Evolutionary conservation across 2,888 invertebrate genomes (phyloP), one percentile per base, ranked within the genome.

Genomic region (Gasteruption jaculator): DNA sequence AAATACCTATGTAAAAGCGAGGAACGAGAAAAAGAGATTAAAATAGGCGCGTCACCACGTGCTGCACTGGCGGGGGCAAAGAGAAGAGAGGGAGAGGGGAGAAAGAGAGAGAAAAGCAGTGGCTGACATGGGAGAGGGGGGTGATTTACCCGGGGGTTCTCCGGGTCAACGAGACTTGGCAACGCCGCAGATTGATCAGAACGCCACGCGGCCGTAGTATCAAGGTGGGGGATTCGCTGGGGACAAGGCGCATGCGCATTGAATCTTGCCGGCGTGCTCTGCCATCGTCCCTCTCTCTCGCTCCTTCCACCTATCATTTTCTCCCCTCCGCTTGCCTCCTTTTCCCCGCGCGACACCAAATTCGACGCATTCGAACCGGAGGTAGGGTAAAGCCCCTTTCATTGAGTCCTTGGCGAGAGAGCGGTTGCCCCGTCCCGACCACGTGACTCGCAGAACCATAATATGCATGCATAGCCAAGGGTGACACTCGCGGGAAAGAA

Each of bases 111-210:
- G 25, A 18, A 26, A 14, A n/a, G 15, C 33, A 14, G 30, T 35
- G 30, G 36, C 11, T 15, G n/a, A 3, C 24, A 36, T 24, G 40
- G 30, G 21, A 20, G 26, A 22, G 29, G 31, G 19, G 21, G 19
- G 35, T 14, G 31, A 41, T 43, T 45, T 41, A 45, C 45, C 46
- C 45, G 46, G 40, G 50, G 47, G 38, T 45, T 44, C 48, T 38
- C 48, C 50, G 47, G 54, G 57, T 52, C 57, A 46, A 30, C 11
- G 47, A 39, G 51, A 64, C 36, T 43, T 53, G 67, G 66, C 66
- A 68, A 68, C 68, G 49, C 47, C 48, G 61, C 57, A 49, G 53
- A 68, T 67, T 68, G 68, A 68, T 68, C 65, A 66, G 60, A 51
- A 60, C 61, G 63, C 68, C 68, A 69, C 68, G 68, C 69, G 69